Evolutionary conservation across 2,888 invertebrate species (phyloP), one percentile per base, ranked within the genome.

Genomic region (Dendrolimus pini): DNA sequence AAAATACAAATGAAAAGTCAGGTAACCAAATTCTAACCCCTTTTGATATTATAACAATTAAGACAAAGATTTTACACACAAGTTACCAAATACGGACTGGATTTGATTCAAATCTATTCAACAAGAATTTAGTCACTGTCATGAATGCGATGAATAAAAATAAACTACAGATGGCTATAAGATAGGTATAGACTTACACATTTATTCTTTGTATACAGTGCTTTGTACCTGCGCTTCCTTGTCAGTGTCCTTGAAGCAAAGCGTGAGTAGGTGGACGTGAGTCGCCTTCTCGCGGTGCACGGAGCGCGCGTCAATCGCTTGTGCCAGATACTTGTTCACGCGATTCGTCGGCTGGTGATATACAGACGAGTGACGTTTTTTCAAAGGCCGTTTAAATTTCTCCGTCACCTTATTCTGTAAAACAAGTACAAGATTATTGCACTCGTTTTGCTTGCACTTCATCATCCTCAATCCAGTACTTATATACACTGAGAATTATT

Each of bases 321-420:
- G 96, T 61, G 96, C 95, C 72, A 98, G 92, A 87, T 96, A 97
- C 82, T 97, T 97, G 92, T 97, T 97, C 60, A 97, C 97, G 67
- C 97, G 94, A 88, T 97, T 97, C 52, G 95, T 95, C 52, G 97
- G 96, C 85, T 96, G 96, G 88, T 96, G 96, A 84, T 96, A 95
- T 64, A 96, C 94, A 79, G 95, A 95, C 68, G 96, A 95, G 85
- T 96, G 96, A 70, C 96, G 94, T 89, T 97, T 96, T 85, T 96
- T 96, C 86, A 96, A 94, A 57, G 96, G 96, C 76, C 96, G 93
- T 89, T 96, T 96, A 82, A 96, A 95, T 83, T 96, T 95, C 85
- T 97, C 96, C 63, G 96, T 95, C 67, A 96, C 95, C 91, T 96
- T 96, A 72, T 95, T 95, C 94, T 96, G 93, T 74, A 89, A 84